Evolutionary conservation across 1,140 invertebrate genomes (phyloP).

Genomic region (Brachionus asplanchnoidis): DNA sequence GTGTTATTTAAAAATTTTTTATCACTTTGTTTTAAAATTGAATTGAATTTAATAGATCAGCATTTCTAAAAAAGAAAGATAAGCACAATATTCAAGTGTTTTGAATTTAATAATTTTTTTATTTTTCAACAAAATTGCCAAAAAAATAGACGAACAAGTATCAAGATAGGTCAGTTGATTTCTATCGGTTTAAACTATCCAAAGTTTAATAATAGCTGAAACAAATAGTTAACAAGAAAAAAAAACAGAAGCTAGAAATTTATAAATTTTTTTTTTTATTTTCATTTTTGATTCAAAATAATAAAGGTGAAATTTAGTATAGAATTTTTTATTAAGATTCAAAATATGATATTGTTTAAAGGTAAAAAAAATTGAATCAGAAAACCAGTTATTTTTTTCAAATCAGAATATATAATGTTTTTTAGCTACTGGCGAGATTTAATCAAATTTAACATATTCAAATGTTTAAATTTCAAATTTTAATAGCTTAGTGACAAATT

Average conservation of each 20-base stretch:
- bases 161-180: not conserved
- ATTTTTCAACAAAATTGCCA: not conserved
- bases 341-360: not conserved
- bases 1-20: not conserved
- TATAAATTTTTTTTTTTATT: not conserved
- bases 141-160: not conserved
- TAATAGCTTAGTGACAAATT: not conserved
- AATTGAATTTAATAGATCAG: not conserved
- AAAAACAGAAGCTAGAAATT: not conserved
- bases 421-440: not conserved
- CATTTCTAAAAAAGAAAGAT: not conserved
- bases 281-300: not conserved
- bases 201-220: too few species aligned
- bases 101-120: not conserved
- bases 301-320: not conserved
- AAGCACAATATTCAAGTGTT: not conserved
- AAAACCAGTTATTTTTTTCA: not conserved
- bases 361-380: not conserved
- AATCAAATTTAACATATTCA: not conserved
- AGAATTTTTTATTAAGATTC: not conserved
- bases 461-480: not conserved
- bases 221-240: not conserved
- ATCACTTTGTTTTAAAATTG: not conserved
- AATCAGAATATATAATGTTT: not conserved
- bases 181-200: not conserved